These are phyloP conservation scores for Mnemiopsis leidyi DNA, from an alignment of 37 sponge, comb jelly and placozoan genomes.

Conservation along the genomic window DNA sequence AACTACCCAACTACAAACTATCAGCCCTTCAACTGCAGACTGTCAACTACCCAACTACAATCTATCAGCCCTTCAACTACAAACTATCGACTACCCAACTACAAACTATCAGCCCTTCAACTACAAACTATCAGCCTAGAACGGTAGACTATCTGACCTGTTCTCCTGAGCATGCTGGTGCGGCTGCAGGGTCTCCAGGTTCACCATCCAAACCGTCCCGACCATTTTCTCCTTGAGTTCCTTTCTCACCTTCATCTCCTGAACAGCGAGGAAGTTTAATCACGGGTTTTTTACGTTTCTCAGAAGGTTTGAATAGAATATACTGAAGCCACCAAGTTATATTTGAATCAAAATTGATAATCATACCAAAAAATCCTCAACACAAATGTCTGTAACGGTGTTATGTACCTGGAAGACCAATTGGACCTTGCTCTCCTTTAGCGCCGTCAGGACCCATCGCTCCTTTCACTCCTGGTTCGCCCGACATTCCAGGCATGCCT, in stretches of 20 bases:
- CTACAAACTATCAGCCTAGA: too few species aligned
- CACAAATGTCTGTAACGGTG: too few species aligned
- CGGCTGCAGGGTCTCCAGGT: background rate
- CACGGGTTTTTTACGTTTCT: too few species aligned
- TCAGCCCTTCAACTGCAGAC: too few species aligned
- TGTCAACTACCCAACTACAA: too few species aligned
- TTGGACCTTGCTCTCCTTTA: constrained; percentile 33
- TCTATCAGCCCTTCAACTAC: too few species aligned
- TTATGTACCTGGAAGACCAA: background rate
- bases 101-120: too few species aligned
- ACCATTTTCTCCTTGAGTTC: background rate
- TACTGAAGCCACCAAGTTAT: background rate
- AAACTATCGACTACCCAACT: too few species aligned
- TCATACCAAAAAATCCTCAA: background rate
- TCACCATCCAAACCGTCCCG: background rate
- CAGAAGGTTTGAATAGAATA: background rate
- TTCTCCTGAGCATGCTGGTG: background rate
- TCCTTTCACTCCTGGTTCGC: background rate
- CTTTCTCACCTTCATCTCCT: background rate
- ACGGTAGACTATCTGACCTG: background rate
- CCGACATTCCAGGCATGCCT: background rate
- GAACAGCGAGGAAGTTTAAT: too few species aligned
- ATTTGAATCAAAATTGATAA: too few species aligned
- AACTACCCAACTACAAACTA: too few species aligned
- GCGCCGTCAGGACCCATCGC: background rate